Base-by-base conservation (phyloP, 2,113 vertebrate genomes). In the Suncus etruscus region DNA sequence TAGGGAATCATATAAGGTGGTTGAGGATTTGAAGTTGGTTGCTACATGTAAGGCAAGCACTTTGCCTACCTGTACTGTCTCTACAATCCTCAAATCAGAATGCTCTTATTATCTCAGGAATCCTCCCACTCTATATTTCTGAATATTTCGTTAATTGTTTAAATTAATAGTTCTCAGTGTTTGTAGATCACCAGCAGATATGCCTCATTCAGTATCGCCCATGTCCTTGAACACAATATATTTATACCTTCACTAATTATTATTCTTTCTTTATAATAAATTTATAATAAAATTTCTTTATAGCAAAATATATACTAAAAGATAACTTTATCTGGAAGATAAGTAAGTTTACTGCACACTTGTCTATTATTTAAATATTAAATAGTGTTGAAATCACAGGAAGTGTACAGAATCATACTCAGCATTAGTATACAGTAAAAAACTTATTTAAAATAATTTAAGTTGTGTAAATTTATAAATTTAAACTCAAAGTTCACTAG, bases 371-470 rank as follows among this genome's bases (percentile, higher is more conserved):
- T 98, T 98, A 98, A 98, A 99, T 99, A 99, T 99, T 99, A 99
- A 99, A 99, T 98, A 98, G 97, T 98, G 98, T 99, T 98, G 98
- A 98, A 98, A 98, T 99, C 99, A 99, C 98, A 99, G 99, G 99
- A 98, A 99, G 98, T 98, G 99, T 98, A 98, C 99, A 98, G 98
- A 99, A 98, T 99, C 98, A 99, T 98, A 99, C 98, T 98, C 98
- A 98, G 98, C 98, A 99, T 98, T 98, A 98, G 99, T 99, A 98
- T 98, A 98, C 99, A 99, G 98, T 99, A 99, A 98, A 99, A 99
- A 99, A 98, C 98, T 99, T 98, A 98, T 98, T 39, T 39, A 39
- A 39, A 39, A 3, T 39, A 39, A 39, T 39, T 39, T 39, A 39
- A 39, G 5, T 39, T 39, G 39, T 39, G 39, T 39, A 39, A 98